Conservation (phyloP, 1,140 invertebrate species). For the Tigriopus japonicus region DNA sequence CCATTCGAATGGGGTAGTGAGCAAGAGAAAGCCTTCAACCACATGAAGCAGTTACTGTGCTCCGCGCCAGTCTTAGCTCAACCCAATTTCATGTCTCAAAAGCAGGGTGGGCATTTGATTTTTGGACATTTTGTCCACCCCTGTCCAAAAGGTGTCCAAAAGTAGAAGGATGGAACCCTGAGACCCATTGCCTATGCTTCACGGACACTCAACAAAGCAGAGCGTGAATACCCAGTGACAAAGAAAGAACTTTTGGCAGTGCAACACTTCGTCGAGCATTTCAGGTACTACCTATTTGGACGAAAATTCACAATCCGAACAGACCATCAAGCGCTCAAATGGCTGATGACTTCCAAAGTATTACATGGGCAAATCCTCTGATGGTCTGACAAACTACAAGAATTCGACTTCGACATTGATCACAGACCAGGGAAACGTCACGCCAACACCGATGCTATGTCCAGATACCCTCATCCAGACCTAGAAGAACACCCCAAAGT, state of each 20-base stretch:
- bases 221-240: neutral
- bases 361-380: neutral
- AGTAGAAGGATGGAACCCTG: neutral
- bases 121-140: neutral
- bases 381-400: neutral
- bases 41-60: neutral
- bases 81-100: neutral
- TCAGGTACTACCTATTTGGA: neutral
- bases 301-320: neutral
- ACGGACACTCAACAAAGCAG: neutral
- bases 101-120: too few species aligned
- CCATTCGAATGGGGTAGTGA: neutral
- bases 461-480: neutral
- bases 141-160: neutral
- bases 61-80: neutral
- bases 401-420: neutral
- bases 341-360: neutral
- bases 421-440: neutral
- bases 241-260: neutral
- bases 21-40: neutral
- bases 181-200: neutral
- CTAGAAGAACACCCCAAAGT: neutral
- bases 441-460: neutral
- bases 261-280: neutral
- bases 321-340: constrained; percentile 1